Percentiles rank a stretch among this genome's conserved stretches.
Evolutionary conservation across 2,113 vertebrate genomes (phyloP).

Genomic region (Aegotheles bennettii): DNA sequence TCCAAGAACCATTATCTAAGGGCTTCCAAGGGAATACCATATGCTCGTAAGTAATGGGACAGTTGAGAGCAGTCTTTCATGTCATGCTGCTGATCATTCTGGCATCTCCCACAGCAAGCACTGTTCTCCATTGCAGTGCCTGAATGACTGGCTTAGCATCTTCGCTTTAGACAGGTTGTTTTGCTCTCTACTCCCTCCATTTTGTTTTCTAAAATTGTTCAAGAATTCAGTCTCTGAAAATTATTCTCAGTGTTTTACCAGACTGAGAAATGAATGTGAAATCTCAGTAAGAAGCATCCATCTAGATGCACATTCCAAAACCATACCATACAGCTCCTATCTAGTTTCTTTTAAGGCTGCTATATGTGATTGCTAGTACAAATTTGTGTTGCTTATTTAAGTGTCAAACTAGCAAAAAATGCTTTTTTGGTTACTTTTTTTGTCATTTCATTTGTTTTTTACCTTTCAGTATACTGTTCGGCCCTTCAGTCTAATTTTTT

Average conservation of each 20-base stretch:
- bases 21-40: not conserved
- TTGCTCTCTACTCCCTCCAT: not conserved
- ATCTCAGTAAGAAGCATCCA: not conserved
- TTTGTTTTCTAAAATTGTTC: not conserved
- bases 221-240: not conserved
- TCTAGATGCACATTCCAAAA: not conserved
- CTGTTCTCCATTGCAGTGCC: not conserved
- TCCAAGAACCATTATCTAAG: not conserved
- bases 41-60: not conserved
- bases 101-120: not conserved
- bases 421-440: not conserved
- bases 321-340: not conserved
- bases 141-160: not conserved
- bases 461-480: not conserved
- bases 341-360: not conserved
- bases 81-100: not conserved
- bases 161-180: not conserved
- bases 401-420: not conserved
- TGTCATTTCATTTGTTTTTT: not conserved
- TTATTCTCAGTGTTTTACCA: not conserved
- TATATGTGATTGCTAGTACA: rapidly evolving
- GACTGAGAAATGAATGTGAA: not conserved
- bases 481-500: not conserved
- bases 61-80: not conserved
- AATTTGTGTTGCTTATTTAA: not conserved